phyloP scores from a whole-genome alignment of 2,113 vertebrate genomes.

The Bettongia penicillata region DNA sequence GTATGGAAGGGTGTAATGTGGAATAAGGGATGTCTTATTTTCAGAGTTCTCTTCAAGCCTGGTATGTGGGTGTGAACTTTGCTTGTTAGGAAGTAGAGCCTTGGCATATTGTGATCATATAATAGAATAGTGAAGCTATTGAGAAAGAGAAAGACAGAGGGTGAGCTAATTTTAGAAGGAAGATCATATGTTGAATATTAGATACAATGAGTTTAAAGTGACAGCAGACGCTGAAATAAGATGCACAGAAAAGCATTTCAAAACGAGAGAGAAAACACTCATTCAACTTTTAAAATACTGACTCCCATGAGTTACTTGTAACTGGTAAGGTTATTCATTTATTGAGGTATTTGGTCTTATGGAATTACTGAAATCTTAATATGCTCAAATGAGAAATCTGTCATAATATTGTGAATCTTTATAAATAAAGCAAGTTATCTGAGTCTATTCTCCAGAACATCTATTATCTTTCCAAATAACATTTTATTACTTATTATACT shows the following conservation, averaged over 20 bases:
- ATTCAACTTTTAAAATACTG: not conserved
- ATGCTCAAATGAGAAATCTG: conserved; percentile 18
- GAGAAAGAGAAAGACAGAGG: not conserved
- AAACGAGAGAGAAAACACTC: not conserved
- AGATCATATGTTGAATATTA: not conserved
- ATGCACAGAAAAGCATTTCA: not conserved
- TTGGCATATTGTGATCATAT: not conserved
- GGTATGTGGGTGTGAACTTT: not conserved
- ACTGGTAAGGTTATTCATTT: not conserved
- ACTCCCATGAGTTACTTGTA: not conserved
- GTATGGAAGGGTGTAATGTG: not conserved
- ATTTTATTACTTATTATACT: conserved; percentile 55
- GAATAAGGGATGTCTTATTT: not conserved
- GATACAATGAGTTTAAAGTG: not conserved
- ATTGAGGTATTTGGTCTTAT: conserved; percentile 36
- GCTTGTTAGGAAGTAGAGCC: not conserved
- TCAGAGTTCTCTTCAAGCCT: not conserved
- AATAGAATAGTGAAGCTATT: not conserved
- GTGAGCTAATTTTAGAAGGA: not conserved
- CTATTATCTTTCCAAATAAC: conserved; percentile 57
- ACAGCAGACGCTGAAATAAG: not conserved
- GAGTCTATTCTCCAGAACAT: conserved; percentile 49
- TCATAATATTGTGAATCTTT: not conserved
- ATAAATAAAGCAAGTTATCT: conserved; percentile 38
- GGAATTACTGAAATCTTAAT: conserved; percentile 42